These are phyloP conservation scores for Metopolophium dirhodum DNA, from an alignment of 1,140 invertebrate species.

Conservation along the genomic window DNA sequence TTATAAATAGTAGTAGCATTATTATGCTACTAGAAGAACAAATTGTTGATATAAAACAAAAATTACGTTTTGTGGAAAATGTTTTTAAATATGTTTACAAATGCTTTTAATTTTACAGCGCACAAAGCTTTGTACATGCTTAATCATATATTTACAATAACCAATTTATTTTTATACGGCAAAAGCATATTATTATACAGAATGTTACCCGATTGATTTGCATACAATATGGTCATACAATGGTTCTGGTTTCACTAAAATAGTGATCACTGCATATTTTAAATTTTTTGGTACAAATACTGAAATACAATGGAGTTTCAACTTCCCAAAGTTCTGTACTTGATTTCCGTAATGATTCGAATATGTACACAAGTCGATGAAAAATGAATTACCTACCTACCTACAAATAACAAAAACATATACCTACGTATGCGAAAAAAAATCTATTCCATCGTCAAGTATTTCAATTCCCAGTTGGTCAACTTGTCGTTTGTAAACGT, in stretches of 20 bases:
- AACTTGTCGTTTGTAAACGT: neutral
- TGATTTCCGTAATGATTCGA: neutral
- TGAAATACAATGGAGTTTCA: neutral
- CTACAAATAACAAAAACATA: neutral
- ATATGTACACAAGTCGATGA: neutral
- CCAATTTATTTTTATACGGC: neutral
- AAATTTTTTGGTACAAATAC: too few relatives aligned
- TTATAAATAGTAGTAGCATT: neutral
- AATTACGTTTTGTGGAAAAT: neutral
- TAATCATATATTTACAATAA: neutral
- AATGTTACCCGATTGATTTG: neutral
- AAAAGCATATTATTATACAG: neutral
- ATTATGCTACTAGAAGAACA: neutral
- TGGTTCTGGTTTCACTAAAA: neutral
- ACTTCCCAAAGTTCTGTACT: neutral
- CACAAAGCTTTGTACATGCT: neutral
- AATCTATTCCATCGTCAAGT: neutral
- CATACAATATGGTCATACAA: neutral
- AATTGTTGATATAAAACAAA: neutral
- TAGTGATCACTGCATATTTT: too few relatives aligned
- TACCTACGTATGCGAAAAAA: neutral
- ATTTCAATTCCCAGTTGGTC: neutral
- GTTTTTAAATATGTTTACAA: neutral
- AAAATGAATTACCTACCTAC: neutral
- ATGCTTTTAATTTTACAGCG: neutral